Base-by-base conservation (phyloP, 2,888 invertebrate species). In the Colostygia pectinataria region DNA sequence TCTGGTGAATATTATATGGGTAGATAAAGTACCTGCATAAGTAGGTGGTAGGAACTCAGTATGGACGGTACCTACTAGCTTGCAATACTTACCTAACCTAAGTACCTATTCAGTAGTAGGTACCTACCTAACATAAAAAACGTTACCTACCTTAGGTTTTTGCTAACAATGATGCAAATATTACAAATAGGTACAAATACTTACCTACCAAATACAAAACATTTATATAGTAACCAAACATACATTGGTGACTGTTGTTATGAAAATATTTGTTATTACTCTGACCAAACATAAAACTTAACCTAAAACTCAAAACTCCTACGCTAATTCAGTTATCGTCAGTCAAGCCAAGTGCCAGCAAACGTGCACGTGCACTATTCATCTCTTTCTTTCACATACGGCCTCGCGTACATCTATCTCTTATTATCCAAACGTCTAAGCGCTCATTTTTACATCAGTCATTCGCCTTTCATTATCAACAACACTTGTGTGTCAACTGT, bases 381-480 rank as follows among this genome's bases (percentile, higher is more conserved):
- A 3, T 57, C 64, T 62, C 61, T 46, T 36, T 66, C 58, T 31
- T 7, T 33, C 60, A 9, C 20, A 14, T 1, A 1, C 27, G 9
- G 13, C 24, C 3, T n/a, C 36, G n/a, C 13, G 49, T 59, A 14
- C 23, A 14, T n/a, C 52, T 44, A 32, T 63, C 62, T 53, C 50
- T 44, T 41, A 56, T 53, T 14, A 27, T 6, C 40, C 27, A 48
- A 37, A 46, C 45, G 48, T 37, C 53, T 46, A 44, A 48, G 45
- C 48, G 54, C 36, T 39, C 52, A 36, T 37, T 51, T 40, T 53
- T 41, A 55, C 62, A 65, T 61, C 66, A 67, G 68, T 68, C 65
- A 65, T 66, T 65, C 65, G 61, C 63, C 58, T 63, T 58, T 61
- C 63, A 60, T 66, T 64, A 69, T 63, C 61, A 65, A 57, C 63